Evolutionary conservation across 2,797 vertebrate species (phyloP), one percentile per base, ranked within the genome.

Genomic region (Acrossocheilus fasciatus): DNA sequence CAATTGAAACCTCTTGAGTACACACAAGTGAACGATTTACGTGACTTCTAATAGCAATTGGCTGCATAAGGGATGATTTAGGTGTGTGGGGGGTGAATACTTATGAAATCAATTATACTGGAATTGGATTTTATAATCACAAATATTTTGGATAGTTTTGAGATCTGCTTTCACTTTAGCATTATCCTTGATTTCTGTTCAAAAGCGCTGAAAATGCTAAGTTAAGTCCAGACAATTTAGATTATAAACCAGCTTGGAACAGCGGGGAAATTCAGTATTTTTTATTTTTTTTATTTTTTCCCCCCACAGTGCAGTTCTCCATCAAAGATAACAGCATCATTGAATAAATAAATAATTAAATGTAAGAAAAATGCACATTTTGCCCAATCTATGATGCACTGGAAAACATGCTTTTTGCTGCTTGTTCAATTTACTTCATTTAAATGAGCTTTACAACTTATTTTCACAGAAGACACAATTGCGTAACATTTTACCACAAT

Each of bases 11-110:
- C 76, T 79, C 57, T n/a, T 59, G 76, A 79, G 76, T 62, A 79
- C 39, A 62, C 39, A 62, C 76, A 26, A 30, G 57, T 8, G 0
- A 79, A 62, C 76, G 62, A 79, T 62, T 62, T 26, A 62, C 3
- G 7, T 59, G 76, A 79, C 76, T 79, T 79, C 23, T 78, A 59
- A 78, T n/a, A 78, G 76, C 54, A 78, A 59, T 17, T 78, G 34
- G 34, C 54, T 78, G 52, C 34, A 59, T 59, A 14, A 3, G 36
- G 26, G 7, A 62, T 62, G 14, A 62, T 78, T 59, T 62, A 41
- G 36, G 54, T 59, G 20, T 17, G 20, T n/a, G 2, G 20, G 34
- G 54, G 23, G 54, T 62, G 54, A 30, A 79, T 62, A 43, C 54
- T 78, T 78, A 10, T 59, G 36, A 78, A 59, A 59, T 78, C 6